These are phyloP conservation scores for Alitta virens DNA, from an alignment of 2,888 invertebrate species.

Conservation along the genomic window DNA sequence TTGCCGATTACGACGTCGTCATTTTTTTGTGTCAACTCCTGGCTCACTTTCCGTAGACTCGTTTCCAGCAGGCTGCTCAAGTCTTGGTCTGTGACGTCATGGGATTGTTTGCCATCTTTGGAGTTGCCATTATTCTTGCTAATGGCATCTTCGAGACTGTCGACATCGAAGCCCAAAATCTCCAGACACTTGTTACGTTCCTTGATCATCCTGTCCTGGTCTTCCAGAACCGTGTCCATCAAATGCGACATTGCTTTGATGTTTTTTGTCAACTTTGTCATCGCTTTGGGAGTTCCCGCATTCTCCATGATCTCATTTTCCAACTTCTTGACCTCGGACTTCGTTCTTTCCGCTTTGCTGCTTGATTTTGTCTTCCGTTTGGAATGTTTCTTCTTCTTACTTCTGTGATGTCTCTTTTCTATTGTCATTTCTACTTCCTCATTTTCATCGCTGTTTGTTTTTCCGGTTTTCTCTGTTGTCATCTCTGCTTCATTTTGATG, in stretches of 20 bases:
- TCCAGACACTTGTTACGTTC: constrained; percentile 4
- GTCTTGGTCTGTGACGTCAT: too few relatives aligned
- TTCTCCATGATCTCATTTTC: constrained; percentile 3
- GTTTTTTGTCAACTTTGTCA: not conserved
- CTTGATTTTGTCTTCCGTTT: too few relatives aligned
- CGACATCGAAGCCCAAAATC: not conserved
- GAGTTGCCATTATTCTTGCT: not conserved
- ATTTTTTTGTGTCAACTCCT: constrained; percentile 1
- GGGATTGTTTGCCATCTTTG: too few relatives aligned
- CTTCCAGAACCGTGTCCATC: constrained; percentile 1
- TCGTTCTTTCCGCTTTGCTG: not conserved
- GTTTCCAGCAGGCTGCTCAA: not conserved
- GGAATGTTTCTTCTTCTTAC: too few relatives aligned
- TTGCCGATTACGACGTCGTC: not conserved
- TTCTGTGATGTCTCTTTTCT: too few relatives aligned
- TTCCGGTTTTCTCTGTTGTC: too few relatives aligned
- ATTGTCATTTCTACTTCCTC: too few relatives aligned
- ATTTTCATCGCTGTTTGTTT: too few relatives aligned
- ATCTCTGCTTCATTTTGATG: too few relatives aligned
- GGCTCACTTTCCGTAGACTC: not conserved
- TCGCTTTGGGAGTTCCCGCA: not conserved
- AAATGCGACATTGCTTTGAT: not conserved
- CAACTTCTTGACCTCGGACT: constrained; percentile 8
- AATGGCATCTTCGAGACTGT: not conserved
- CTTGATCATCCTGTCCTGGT: not conserved